These are phyloP conservation scores for Sinohyriopsis cumingii DNA, from an alignment of 2,888 invertebrate genomes.

Conservation along the genomic window DNA sequence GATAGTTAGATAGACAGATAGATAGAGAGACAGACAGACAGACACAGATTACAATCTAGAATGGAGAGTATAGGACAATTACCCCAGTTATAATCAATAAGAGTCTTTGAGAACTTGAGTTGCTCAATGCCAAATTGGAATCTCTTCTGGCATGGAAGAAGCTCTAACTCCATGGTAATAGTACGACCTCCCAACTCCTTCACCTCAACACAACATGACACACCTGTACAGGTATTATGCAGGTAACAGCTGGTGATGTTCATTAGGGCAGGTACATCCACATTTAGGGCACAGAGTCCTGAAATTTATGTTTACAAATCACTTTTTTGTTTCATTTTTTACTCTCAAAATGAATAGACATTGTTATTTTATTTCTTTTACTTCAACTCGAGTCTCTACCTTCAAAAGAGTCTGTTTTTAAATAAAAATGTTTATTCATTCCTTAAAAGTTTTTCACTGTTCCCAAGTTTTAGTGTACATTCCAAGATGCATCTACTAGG, in stretches of 20 bases:
- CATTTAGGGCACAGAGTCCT: slow-evolving; percentile 12
- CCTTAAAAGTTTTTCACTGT: too few species aligned
- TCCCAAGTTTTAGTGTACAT: too few species aligned
- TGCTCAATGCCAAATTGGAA: slow-evolving; percentile 20
- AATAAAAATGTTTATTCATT: too few species aligned
- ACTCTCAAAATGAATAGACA: too few species aligned
- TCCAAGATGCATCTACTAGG: too few species aligned
- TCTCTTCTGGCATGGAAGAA: slow-evolving; percentile 20
- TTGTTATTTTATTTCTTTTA: too few species aligned
- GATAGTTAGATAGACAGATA: too few species aligned
- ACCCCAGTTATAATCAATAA: slow-evolving; percentile 23
- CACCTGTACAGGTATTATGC: slow-evolving; percentile 34
- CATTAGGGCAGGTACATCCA: slow-evolving; percentile 20
- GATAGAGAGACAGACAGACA: too few species aligned
- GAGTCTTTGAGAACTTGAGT: slow-evolving; percentile 11
- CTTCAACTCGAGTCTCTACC: too few species aligned
- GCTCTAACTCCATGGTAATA: slow-evolving; percentile 16
- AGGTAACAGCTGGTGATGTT: slow-evolving; percentile 24
- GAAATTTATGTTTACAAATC: background rate
- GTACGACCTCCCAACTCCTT: slow-evolving; percentile 25
- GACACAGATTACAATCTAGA: too few species aligned
- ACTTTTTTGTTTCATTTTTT: background rate
- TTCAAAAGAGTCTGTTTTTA: too few species aligned
- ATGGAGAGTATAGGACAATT: background rate
- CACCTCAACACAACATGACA: slow-evolving; percentile 44